Percentiles rank a stretch among this genome's conserved stretches.
phyloP scores from a whole-genome alignment of 2,888 invertebrate genomes.

The Neuroscelio doddi region DNA sequence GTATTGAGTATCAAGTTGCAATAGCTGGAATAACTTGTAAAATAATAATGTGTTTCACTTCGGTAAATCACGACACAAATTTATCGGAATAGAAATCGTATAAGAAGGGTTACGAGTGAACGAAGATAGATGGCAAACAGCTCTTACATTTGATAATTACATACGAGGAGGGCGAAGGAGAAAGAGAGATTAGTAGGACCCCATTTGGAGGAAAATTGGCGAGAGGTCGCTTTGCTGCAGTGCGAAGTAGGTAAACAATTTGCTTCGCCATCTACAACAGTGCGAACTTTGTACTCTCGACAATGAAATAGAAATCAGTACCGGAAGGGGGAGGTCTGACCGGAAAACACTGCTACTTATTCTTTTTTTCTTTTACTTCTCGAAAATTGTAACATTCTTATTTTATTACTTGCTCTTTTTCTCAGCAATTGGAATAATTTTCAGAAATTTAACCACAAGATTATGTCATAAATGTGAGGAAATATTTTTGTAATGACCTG shows the following conservation, averaged over 20 bases:
- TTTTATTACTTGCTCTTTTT: too few relatives aligned
- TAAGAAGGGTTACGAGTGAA: slow-evolving; percentile 31
- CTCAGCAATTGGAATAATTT: too few relatives aligned
- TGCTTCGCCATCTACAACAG: slow-evolving; percentile 35
- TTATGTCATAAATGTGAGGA: too few relatives aligned
- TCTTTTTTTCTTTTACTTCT: too few relatives aligned
- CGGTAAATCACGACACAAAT: slow-evolving; percentile 38
- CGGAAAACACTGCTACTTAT: slow-evolving; percentile 17
- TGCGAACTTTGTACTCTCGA: slow-evolving; percentile 38
- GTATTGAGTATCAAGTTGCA: slow-evolving; percentile 3
- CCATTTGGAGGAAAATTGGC: slow-evolving; percentile 38
- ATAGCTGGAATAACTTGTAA: slow-evolving; percentile 17
- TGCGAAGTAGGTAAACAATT: slow-evolving; percentile 39
- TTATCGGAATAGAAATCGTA: slow-evolving; percentile 38
- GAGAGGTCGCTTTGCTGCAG: slow-evolving; percentile 35
- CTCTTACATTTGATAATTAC: slow-evolving; percentile 44
- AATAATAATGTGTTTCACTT: slow-evolving; percentile 36
- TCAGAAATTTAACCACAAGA: too few relatives aligned
- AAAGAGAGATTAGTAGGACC: slow-evolving; percentile 36
- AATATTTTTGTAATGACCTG: too few relatives aligned
- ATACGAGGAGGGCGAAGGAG: slow-evolving; percentile 18
- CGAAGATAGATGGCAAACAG: slow-evolving; percentile 45
- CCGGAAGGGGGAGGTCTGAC: slow-evolving; percentile 53
- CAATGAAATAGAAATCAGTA: slow-evolving; percentile 60
- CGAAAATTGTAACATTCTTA: too few relatives aligned